Base-by-base conservation (phyloP, 2,888 invertebrate genomes). In the Amphipyra berbera region DNA sequence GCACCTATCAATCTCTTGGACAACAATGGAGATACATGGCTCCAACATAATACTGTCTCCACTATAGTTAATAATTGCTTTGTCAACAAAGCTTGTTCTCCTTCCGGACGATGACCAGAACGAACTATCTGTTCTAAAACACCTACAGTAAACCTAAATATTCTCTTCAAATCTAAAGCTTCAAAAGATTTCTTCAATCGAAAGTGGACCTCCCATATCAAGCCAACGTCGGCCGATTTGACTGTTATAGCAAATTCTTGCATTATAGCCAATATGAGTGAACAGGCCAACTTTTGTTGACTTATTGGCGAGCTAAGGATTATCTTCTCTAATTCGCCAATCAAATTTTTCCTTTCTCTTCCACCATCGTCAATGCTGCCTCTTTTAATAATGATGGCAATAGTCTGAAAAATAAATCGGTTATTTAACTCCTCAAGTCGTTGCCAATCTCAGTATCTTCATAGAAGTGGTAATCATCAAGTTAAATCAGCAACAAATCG, bases 191-290 rank as follows among this genome's bases (percentile, higher is more conserved):
- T 96, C 89, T 98, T 98, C 35, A 97, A 96, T 83, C 96, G 96
- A 81, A 97, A 96, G 90, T 99, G 98, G 38, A 97, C 96, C 89
- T 98, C 98, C 97, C 98, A 98, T 45, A 98, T 97, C 50, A 98
- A 94, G 6, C 98, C 98, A 10, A 98, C 97, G 90, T 98, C 98
- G 37, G 98, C 97, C 1, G 98, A 97, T 84, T 98, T 97, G 0
- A 97, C 96, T 5, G 98, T 97, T 35, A 96, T 97, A 8, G 98
- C 97, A 93, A 98, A 98, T 89, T 98, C 98, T 94, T 98, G 97
- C 95, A 98, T 96, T 48, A 99, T 94, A 9, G 98, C 97, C 59
- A 97, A 95, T 81, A 99, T 96, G 54, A 98, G 96, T 62, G 97
- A 97, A 84, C 98, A 98, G 4, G 98, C 98, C 47, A 98, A 93